These are phyloP conservation scores for Eidolon helvum DNA, from an alignment of 2,113 vertebrate species.

Conservation along the genomic window DNA sequence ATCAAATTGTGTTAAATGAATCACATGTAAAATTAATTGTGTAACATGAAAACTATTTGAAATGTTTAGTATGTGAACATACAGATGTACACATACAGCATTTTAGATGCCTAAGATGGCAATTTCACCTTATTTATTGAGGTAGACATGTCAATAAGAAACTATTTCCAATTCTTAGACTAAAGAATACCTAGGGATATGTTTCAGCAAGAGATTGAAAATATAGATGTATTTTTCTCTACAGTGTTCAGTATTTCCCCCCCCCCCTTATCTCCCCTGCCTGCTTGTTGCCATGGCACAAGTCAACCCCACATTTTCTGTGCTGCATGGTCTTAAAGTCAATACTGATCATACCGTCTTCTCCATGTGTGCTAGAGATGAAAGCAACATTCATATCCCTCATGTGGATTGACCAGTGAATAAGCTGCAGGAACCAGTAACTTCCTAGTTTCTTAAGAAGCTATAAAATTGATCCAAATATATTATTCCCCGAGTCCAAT, in stretches of 20 bases:
- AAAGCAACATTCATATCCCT: neutral
- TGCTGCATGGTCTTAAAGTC: neutral
- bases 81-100: neutral
- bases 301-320: neutral
- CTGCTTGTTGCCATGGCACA: neutral
- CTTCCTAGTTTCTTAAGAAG: neutral
- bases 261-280: neutral
- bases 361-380: neutral
- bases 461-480: neutral
- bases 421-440: neutral
- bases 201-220: neutral
- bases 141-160: neutral
- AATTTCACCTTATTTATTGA: constrained; percentile 18
- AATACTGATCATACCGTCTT: neutral
- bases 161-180: neutral
- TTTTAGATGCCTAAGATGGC: neutral
- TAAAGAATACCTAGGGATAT: neutral
- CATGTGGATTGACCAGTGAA: neutral
- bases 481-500: neutral
- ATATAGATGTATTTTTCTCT: neutral
- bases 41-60: neutral
- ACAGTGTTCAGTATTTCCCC: neutral
- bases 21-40: constrained; percentile 23
- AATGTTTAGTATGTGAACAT: neutral
- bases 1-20: constrained; percentile 1